A percentile compares a stretch with the other conserved stretches of the same genome.
Evolutionary conservation across 2,797 vertebrate genomes (phyloP).

Genomic region (Rhynchonycteris naso): DNA sequence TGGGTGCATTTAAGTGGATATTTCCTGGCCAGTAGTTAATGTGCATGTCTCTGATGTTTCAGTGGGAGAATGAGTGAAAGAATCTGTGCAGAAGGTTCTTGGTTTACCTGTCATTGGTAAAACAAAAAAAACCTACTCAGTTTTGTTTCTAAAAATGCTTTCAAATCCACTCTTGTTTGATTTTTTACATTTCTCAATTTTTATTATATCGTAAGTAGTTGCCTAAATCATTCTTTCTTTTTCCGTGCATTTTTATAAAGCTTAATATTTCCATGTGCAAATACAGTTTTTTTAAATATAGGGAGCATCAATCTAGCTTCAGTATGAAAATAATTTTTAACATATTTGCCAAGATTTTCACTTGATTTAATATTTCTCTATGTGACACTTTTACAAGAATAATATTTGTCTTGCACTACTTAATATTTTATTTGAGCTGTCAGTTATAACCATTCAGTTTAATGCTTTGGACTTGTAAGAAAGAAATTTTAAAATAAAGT

Average conservation of each 20-base stretch:
- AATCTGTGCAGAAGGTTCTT: not conserved
- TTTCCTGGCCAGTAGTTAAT: not conserved
- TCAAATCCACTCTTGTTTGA: not conserved
- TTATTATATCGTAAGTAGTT: not conserved
- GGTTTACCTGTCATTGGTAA: not conserved
- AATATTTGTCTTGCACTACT: constrained; percentile 42
- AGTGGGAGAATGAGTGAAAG: accelerated
- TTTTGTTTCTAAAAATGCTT: not conserved
- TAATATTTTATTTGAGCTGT: constrained; percentile 51
- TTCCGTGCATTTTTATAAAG: constrained; percentile 30
- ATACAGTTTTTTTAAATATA: constrained; percentile 17
- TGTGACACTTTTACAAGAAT: not conserved
- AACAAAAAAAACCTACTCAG: not conserved
- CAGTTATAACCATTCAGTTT: constrained; percentile 30
- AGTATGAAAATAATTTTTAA: constrained; percentile 55
- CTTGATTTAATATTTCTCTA: constrained; percentile 46
- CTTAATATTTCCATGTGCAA: not conserved
- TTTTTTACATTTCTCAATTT: constrained; percentile 48
- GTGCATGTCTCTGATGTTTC: not conserved
- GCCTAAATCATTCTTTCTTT: constrained; percentile 39
- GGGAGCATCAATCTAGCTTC: constrained; percentile 32
- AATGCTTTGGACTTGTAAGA: constrained; percentile 30
- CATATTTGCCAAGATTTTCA: constrained; percentile 52
- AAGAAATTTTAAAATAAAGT: constrained; percentile 20
- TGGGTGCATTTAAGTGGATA: not conserved